Percentiles rank a stretch among this genome's conserved stretches.
Evolutionary conservation across 2,888 invertebrate genomes (phyloP).

Genomic region (Scaptomyza caliginosa): DNA sequence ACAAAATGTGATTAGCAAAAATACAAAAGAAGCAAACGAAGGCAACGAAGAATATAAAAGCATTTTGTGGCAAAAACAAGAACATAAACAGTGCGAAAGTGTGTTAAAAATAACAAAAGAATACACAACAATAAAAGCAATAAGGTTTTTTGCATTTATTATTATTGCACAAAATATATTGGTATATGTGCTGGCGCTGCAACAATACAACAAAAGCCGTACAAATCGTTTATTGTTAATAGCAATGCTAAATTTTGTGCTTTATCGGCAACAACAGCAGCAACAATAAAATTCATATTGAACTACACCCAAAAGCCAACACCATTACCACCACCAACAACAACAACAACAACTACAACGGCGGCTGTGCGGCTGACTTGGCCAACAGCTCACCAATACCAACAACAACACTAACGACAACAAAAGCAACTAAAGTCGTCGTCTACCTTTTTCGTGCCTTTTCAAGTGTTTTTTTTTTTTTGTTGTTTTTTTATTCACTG

Average conservation of each 20-base stretch:
- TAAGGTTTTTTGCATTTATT: constrained; percentile 19
- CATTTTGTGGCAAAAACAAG: constrained; percentile 61
- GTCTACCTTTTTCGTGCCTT: constrained; percentile 73
- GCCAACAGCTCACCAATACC: constrained; percentile 58
- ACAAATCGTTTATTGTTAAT: constrained; percentile 46
- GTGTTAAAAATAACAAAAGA: constrained; percentile 44
- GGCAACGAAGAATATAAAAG: constrained; percentile 54
- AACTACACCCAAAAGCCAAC: constrained; percentile 69
- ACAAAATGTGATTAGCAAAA: constrained; percentile 80
- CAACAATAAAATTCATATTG: constrained; percentile 68
- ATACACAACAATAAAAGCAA: constrained; percentile 30
- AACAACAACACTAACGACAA: constrained; percentile 39
- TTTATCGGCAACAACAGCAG: constrained; percentile 66
- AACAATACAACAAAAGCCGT: constrained; percentile 35
- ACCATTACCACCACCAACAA: constrained; percentile 32
- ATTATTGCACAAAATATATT: constrained; percentile 16
- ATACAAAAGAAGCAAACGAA: constrained; percentile 71
- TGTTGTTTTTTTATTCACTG: constrained; percentile 28
- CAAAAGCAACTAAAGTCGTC: constrained; percentile 44
- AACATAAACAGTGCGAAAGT: constrained; percentile 48
- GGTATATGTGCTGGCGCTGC: constrained; percentile 57
- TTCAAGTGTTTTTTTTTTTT: constrained; percentile 58
- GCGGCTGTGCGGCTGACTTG: constrained; percentile 70
- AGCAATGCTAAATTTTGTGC: constrained; percentile 63
- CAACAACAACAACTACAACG: constrained; percentile 24